Base-by-base conservation (phyloP, 2,113 vertebrate species). In the Zingel zingel region DNA sequence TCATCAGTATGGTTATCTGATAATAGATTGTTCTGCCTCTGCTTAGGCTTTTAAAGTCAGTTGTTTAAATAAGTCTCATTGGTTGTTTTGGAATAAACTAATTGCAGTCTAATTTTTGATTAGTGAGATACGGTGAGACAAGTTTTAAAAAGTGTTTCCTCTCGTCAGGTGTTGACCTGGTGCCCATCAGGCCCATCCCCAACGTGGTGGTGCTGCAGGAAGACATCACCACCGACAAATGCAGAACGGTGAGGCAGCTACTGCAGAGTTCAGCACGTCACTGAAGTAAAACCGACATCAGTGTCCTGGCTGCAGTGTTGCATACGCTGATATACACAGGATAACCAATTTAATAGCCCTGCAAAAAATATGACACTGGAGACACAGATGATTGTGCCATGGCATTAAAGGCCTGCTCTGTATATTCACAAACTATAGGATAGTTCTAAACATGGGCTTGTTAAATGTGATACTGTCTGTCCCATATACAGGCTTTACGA, bases 171-270 rank as follows among this genome's bases (percentile, higher is more conserved):
- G 97, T 99, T 81, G 98, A 99, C 21, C 79, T 99, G 94, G 98
- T 99, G 10, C 96, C 98, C 2, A 99, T 99, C 88, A 99, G 93
- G 75, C 95, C 97, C 64, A 97, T 99, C 63, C 97, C 98, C 23
- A 99, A 95, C 0, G 98, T 99, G 48, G 96, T 99, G 78, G 93
- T 96, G 0, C 92, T 99, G 51, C 98, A 99, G 90, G 98, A 99
- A 87, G 98, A 99, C 92, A 99, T 99, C 91, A 99, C 98, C 23
- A 97, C 96, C 0, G 98, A 99, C 4, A 97, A 96, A 51, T 99
- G 98, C 88, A 95, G 94, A 92, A 97, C 98, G 96, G 98, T 99
- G 87, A 54, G 21, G 12, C 16, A 62, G 7, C 19, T 21, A 30
- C 45, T 43, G 15, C 58, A 27, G 45, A 69, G 61, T 66, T 70